phyloP scores from a whole-genome alignment of 2,113 vertebrate species.

The Hassar affinis region DNA sequence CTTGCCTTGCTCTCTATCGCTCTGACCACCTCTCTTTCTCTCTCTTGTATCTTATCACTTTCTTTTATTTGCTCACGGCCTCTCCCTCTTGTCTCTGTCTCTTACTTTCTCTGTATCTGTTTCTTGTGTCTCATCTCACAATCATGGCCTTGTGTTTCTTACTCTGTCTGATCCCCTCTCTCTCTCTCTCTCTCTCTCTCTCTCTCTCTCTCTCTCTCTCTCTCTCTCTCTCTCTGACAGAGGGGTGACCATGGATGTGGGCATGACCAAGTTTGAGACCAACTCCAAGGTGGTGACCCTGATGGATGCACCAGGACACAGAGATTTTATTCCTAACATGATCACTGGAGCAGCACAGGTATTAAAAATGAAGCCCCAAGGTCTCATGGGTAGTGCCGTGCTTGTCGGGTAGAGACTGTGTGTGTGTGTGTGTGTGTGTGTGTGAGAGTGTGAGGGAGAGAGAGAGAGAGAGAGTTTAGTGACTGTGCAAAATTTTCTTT shows the following conservation, averaged over 20 bases:
- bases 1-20: too few species aligned
- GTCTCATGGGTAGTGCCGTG: not conserved
- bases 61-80: too few species aligned
- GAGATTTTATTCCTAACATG: constrained; percentile 99
- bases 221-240: constrained; percentile 66
- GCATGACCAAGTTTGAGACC: constrained; percentile 98
- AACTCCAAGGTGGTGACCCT: constrained; percentile 90
- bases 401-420: not conserved
- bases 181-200: not conserved
- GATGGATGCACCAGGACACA: constrained; percentile 98
- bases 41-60: not conserved
- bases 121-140: not conserved
- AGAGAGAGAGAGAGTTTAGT: not conserved
- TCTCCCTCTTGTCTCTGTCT: not conserved
- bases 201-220: not conserved
- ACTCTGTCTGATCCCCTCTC: not conserved
- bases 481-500: constrained; percentile 32
- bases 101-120: not conserved
- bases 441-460: not conserved
- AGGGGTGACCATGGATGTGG: constrained; percentile 98
- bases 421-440: not conserved
- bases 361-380: constrained; percentile 37
- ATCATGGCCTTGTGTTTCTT: too few species aligned
- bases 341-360: constrained; percentile 99
- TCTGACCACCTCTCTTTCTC: not conserved